Base-by-base conservation (phyloP, 2,113 vertebrate species). In the Onychostruthus taczanowskii region DNA sequence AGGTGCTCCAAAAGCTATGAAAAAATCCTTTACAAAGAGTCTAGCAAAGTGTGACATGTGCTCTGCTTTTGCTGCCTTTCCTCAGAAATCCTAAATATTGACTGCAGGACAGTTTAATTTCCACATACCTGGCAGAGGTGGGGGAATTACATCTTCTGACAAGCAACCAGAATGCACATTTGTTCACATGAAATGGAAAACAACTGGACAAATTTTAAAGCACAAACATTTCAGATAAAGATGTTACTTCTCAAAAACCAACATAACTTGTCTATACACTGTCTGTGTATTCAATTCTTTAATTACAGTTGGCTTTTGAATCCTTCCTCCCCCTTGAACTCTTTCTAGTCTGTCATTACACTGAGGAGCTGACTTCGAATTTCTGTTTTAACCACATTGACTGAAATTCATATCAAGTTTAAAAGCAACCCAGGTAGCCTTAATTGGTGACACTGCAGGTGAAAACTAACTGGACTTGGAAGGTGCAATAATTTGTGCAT, bases 1-100 rank as follows among this genome's bases (percentile, higher is more conserved):
- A 96, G 92, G 87, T 90, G 79, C 95, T 94, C 78, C 35, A 37
- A 95, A 97, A 93, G 11, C 82, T 80, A 43, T 66, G 84, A 41
- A 90, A 83, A 94, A 69, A 63, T 49, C 59, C 90, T 78, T 96
- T 35, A 89, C 63, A 95, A 88, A 31, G 39, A 97, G 90, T 81
- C 87, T 63, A 90, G 88, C 68, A 95, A 96, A 97, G 90, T 94
- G 92, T 88, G 87, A 86, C 94, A 90, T 79, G 55, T 90, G 66
- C 55, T 92, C 55, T 72, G 17, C 72, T 87, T 88, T 93, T 81
- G 55, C 61, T 87, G 91, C 87, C 86, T 97, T 95, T 91, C 89
- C 91, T 89, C 72, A 93, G 70, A 96, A 98, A 94, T 81, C 68
- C 59, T 74, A 77, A 73, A 86, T 56, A 58, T 73, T 95, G 89